Percentiles rank a stretch among this genome's conserved stretches.
These are phyloP conservation scores for Aldrovandia affinis DNA, from an alignment of 2,797 vertebrate genomes.

Conservation along the genomic window DNA sequence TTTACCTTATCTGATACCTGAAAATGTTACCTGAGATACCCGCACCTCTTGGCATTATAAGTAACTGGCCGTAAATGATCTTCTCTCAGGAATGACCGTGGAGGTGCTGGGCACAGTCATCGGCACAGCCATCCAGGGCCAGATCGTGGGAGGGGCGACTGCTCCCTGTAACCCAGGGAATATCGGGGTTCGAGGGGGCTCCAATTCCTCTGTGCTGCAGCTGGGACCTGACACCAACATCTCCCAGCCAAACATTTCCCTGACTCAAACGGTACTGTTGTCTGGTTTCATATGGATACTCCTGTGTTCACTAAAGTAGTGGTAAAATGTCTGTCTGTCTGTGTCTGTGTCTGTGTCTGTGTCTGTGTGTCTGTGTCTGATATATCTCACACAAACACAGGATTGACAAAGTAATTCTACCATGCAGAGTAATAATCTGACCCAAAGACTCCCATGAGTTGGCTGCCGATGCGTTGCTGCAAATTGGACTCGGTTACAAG, in stretches of 20 bases:
- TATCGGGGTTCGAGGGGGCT: conserved; percentile 9
- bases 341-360: too few relatives aligned
- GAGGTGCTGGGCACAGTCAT: conserved; percentile 90
- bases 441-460: too few relatives aligned
- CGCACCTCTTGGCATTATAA: background rate
- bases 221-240: conserved; percentile 61
- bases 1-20: background rate
- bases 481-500: too few relatives aligned
- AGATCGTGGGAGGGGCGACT: conserved; percentile 84
- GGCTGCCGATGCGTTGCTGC: too few relatives aligned
- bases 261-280: conserved; percentile 76
- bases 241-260: conserved; percentile 56
- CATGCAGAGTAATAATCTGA: too few relatives aligned
- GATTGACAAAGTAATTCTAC: too few relatives aligned
- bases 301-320: conserved; percentile 27
- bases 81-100: conserved; percentile 86
- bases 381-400: too few relatives aligned
- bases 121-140: conserved; percentile 91
- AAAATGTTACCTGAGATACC: background rate
- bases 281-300: background rate
- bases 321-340: too few relatives aligned
- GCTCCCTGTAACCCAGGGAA: conserved; percentile 75
- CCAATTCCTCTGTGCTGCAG: conserved; percentile 49
- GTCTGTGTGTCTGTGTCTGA: too few relatives aligned
- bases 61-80: background rate